Percentiles rank a stretch among this genome's conserved stretches.
These are phyloP conservation scores for Drosophila nasuta DNA, from an alignment of 1,140 invertebrate genomes.

Conservation along the genomic window DNA sequence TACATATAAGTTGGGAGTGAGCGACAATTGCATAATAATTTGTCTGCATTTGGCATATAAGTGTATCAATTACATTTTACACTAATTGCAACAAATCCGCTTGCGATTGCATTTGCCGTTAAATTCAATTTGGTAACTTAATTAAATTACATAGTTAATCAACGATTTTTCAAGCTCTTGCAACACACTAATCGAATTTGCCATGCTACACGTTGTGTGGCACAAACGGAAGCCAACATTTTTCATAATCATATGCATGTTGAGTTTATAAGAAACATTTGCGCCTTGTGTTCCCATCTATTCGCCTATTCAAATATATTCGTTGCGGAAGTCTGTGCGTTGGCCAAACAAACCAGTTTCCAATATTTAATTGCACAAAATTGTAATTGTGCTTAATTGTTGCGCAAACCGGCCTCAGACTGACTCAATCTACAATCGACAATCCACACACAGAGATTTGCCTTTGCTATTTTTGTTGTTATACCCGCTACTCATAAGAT, in stretches of 20 bases:
- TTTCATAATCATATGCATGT: constrained; percentile 20
- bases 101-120: constrained; percentile 31
- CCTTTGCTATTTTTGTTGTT: neutral
- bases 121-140: constrained; percentile 58
- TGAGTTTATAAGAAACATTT: constrained; percentile 13
- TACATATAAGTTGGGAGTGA: neutral
- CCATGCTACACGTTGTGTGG: constrained; percentile 6
- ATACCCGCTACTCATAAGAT: too few species aligned
- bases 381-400: constrained; percentile 75
- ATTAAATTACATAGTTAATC: constrained; percentile 42
- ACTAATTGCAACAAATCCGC: constrained; percentile 75
- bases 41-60: constrained; percentile 33
- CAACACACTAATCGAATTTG: constrained; percentile 34
- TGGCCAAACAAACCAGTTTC: constrained; percentile 62
- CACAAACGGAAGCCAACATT: constrained; percentile 53
- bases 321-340: constrained; percentile 55
- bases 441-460: constrained; percentile 7
- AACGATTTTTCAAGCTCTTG: constrained; percentile 18
- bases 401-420: constrained; percentile 62
- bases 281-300: too few species aligned
- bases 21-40: constrained; percentile 72
- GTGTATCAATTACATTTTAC: constrained; percentile 62
- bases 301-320: neutral
- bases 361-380: constrained; percentile 74
- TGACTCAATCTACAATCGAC: constrained; percentile 39